A percentile compares a stretch with the other conserved stretches of the same genome.
Conservation (phyloP, 2,797 vertebrate species). For the Micrastur ruficollis region DNA sequence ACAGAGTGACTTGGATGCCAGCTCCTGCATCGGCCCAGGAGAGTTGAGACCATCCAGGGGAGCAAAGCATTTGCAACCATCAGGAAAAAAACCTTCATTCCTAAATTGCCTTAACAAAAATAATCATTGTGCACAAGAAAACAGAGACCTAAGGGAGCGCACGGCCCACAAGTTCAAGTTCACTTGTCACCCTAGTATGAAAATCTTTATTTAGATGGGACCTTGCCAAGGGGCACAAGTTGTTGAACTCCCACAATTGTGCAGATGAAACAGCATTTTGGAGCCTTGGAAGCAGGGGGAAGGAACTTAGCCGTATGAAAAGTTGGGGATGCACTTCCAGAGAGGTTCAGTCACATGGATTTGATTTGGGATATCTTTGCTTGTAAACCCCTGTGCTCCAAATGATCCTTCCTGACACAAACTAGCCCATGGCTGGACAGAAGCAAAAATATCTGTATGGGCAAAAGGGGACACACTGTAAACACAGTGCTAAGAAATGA, state of each 20-base stretch:
- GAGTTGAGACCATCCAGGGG: background rate
- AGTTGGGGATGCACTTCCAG: background rate
- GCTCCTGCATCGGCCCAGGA: background rate
- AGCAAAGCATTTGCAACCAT: background rate
- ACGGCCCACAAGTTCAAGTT: background rate
- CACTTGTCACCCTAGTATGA: background rate
- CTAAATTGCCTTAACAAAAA: background rate
- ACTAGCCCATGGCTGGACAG: background rate
- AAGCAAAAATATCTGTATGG: background rate
- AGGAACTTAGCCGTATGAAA: background rate
- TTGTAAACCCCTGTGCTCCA: background rate
- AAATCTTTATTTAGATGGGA: background rate
- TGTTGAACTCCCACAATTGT: background rate
- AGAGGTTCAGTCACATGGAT: background rate
- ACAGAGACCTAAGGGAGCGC: fast-evolving
- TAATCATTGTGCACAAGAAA: background rate
- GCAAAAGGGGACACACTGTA: background rate
- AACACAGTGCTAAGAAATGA: background rate
- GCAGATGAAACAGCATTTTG: background rate
- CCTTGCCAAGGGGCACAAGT: background rate
- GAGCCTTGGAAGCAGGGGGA: background rate
- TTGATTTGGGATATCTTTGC: background rate
- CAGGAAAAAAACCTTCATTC: background rate
- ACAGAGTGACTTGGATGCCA: fast-evolving
- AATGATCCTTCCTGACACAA: background rate